phyloP scores from a whole-genome alignment of 2,797 vertebrate genomes.

The Onychomys leucogaster region DNA sequence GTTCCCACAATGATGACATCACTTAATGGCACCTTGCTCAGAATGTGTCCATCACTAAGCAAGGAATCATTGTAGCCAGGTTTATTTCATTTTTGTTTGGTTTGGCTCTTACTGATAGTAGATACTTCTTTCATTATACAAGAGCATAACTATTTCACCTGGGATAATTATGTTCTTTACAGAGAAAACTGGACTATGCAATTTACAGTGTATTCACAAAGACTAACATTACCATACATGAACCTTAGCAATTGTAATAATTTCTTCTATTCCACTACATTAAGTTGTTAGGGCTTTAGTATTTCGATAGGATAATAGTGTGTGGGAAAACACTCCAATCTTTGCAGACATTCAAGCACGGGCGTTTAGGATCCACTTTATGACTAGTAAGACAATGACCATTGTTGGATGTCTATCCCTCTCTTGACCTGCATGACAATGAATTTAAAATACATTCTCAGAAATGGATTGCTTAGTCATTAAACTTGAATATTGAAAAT shows the following conservation, averaged over 20 bases:
- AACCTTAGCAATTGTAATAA: conserved; percentile 60
- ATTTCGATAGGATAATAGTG: not conserved
- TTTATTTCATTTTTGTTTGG: conserved; percentile 62
- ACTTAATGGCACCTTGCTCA: not conserved
- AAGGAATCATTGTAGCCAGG: not conserved
- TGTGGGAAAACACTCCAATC: not conserved
- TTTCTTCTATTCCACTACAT: conserved; percentile 48
- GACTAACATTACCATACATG: conserved; percentile 68
- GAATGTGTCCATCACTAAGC: not conserved
- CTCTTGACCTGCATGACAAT: not conserved
- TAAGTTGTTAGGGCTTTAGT: conserved; percentile 52
- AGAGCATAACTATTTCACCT: conserved; percentile 78
- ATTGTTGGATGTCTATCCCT: not conserved
- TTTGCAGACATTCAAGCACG: not conserved
- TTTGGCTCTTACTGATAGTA: conserved; percentile 85
- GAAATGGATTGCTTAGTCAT: not conserved
- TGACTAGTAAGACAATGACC: conserved; percentile 15
- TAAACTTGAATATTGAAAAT: conserved; percentile 34
- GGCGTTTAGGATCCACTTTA: not conserved
- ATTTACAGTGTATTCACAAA: conserved; percentile 75
- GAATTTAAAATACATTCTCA: not conserved
- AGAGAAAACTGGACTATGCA: conserved; percentile 79
- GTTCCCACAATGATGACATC: not conserved
- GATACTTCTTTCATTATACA: conserved; percentile 81
- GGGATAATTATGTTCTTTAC: conserved; percentile 74